Base-by-base conservation (phyloP, 2,113 vertebrate genomes). In the Labrus mixtus region DNA sequence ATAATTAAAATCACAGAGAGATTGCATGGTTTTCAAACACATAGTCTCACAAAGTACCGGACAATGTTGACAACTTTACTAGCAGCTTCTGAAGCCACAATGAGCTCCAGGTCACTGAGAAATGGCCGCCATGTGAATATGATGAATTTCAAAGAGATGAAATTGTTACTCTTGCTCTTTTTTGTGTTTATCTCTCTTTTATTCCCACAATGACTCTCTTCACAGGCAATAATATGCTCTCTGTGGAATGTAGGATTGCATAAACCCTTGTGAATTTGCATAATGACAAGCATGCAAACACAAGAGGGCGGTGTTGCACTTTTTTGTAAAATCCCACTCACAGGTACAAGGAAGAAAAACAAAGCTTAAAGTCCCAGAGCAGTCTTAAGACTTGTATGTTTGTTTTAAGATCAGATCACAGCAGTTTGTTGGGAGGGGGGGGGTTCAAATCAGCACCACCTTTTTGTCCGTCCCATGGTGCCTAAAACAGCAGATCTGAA, bases 221-320 rank as follows among this genome's bases (percentile, higher is more conserved):
- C 61, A 69, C 82, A 74, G 81, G 87, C 89, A 92, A 92, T 87
- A 92, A 91, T 60, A 51, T 60, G 81, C 54, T 73, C 65, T 79
- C 53, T 48, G 46, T 37, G 65, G 77, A 87, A 74, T 70, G 73
- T 83, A 77, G 57, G 76, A 45, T 53, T 4, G 29, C 54, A 69
- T 53, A 23, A 55, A 54, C 78, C 63, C 66, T 68, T 60, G 77
- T 60, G 53, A 36, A 63, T 46, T 74, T 88, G 70, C 68, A 79
- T 55, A 4, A 54, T 48, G 51, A 78, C 23, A 16, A 48, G 43
- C 66, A 79, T 76, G 67, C 60, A 77, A 76, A 75, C 89, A 85
- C 76, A 68, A 77, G 91, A 74, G 73, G 82, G 85, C 72, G 9
- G 20, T 83, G 85, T 82, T 91, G 85, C 86, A 85, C 86, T 85